phyloP scores from a whole-genome alignment of 2,113 vertebrate species.

The Prionailurus viverrinus region DNA sequence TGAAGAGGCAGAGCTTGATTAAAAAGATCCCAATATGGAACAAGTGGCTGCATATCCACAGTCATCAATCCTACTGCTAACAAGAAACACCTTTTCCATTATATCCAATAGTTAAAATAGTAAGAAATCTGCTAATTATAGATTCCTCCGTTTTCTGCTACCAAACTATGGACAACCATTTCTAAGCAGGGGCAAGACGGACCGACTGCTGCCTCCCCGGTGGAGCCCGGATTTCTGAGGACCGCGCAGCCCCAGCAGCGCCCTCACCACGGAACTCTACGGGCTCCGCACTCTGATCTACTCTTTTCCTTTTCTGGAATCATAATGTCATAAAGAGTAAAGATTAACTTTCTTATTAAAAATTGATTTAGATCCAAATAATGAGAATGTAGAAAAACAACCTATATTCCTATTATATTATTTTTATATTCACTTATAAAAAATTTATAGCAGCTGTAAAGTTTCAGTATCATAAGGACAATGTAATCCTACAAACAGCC shows the following conservation, averaged over 20 bases:
- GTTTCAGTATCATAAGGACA: slow-evolving; percentile 74
- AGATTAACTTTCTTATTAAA: slow-evolving; percentile 72
- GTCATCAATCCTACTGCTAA: slow-evolving; percentile 46
- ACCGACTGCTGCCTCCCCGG: background rate
- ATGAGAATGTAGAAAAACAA: slow-evolving; percentile 73
- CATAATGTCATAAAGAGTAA: slow-evolving; percentile 66
- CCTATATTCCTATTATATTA: slow-evolving; percentile 73
- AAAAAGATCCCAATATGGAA: slow-evolving; percentile 73
- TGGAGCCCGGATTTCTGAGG: background rate
- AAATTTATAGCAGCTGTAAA: slow-evolving; percentile 77
- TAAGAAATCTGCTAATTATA: slow-evolving; percentile 59
- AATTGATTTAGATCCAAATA: slow-evolving; percentile 64
- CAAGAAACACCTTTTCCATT: slow-evolving; percentile 52
- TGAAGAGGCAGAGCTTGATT: slow-evolving; percentile 75
- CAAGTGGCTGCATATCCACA: slow-evolving; percentile 33
- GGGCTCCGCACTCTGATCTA: background rate
- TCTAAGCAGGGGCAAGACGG: slow-evolving; percentile 42
- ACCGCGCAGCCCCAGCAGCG: background rate
- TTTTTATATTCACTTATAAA: slow-evolving; percentile 76
- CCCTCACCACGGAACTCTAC: background rate
- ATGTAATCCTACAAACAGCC: slow-evolving; percentile 56
- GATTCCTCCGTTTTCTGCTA: slow-evolving; percentile 48
- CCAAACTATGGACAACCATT: slow-evolving; percentile 50
- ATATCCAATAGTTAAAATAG: slow-evolving; percentile 60
- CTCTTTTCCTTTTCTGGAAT: slow-evolving; percentile 56